Evolutionary conservation across 2,888 invertebrate genomes (phyloP).

Genomic region (Nephrotoma guestfalica): DNA sequence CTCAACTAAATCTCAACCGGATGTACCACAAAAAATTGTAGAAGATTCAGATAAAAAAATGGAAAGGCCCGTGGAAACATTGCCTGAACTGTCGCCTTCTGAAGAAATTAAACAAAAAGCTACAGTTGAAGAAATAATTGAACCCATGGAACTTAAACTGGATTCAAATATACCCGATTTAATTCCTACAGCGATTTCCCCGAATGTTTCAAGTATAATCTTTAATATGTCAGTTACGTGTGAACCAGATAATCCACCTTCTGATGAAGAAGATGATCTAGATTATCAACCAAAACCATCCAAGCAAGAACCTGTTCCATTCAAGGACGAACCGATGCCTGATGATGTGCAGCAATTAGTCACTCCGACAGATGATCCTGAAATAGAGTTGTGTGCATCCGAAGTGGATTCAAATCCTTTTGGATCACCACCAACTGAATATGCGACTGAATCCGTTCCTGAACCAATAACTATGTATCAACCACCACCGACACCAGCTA

Average conservation of each 20-base stretch:
- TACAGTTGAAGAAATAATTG: background rate
- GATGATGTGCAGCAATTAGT: background rate
- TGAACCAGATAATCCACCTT: slow-evolving; percentile 26
- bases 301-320: slow-evolving; percentile 11
- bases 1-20: slow-evolving; percentile 17
- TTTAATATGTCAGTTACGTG: slow-evolving; percentile 14
- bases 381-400: background rate
- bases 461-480: background rate
- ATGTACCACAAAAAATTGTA: slow-evolving; percentile 6
- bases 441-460: background rate
- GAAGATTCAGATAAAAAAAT: background rate
- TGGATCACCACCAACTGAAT: background rate
- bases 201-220: background rate
- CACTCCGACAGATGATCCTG: background rate
- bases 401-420: background rate
- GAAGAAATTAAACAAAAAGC: slow-evolving; percentile 10
- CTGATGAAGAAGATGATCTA: slow-evolving; percentile 29
- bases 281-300: slow-evolving; percentile 17
- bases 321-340: slow-evolving; percentile 9
- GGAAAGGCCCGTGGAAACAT: background rate
- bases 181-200: background rate
- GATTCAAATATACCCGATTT: slow-evolving; percentile 31
- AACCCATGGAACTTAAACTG: slow-evolving; percentile 22
- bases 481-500: background rate
- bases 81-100: background rate